A percentile compares a stretch with the other conserved stretches of the same genome.
phyloP scores from a whole-genome alignment of 2,113 vertebrate genomes.

The Asarcornis scutulata region DNA sequence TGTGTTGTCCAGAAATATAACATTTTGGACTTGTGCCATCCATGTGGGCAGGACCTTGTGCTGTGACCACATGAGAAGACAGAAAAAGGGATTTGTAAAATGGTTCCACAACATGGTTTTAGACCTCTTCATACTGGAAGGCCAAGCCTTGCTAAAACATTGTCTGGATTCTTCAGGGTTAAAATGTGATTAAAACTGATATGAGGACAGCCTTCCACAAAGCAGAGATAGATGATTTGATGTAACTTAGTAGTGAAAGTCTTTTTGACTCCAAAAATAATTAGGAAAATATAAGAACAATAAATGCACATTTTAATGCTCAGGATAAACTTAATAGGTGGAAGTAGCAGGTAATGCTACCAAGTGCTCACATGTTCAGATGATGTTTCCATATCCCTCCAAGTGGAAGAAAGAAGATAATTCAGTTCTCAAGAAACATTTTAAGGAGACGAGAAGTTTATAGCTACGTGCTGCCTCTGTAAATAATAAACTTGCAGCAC shows the following conservation, averaged over 20 bases:
- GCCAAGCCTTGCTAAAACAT: not conserved
- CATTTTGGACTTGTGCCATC: not conserved
- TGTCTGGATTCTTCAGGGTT: not conserved
- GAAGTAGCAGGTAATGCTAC: not conserved
- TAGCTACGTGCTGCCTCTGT: not conserved
- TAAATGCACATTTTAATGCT: not conserved
- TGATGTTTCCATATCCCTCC: not conserved
- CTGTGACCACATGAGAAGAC: not conserved
- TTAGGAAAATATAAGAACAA: not conserved
- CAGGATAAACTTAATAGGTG: not conserved
- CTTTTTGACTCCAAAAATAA: not conserved
- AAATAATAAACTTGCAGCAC: not conserved
- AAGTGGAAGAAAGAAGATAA: conserved; percentile 11
- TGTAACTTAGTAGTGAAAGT: not conserved
- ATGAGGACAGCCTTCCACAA: not conserved
- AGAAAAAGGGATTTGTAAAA: not conserved
- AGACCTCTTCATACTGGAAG: not conserved
- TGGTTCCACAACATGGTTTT: not conserved
- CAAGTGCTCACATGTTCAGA: not conserved
- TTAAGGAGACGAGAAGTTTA: not conserved
- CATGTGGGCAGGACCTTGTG: not conserved
- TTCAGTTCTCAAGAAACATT: not conserved
- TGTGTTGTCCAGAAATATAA: not conserved
- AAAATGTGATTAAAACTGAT: not conserved
- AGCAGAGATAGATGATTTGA: not conserved